phyloP scores from a whole-genome alignment of 2,888 invertebrate species.

The Strigamia maritima region DNA sequence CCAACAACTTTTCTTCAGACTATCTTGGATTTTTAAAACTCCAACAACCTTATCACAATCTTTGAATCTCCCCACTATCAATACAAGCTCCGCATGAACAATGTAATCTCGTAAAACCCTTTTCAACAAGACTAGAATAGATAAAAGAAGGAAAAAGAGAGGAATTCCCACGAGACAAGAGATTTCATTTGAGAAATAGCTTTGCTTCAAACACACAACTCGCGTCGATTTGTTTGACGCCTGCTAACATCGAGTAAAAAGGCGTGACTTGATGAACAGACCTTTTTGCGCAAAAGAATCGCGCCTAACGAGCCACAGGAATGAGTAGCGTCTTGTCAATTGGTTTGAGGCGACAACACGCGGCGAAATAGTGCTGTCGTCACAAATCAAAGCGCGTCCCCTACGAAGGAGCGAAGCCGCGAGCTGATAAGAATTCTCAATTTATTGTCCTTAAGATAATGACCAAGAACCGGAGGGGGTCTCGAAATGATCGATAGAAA shows the following conservation, averaged over 20 bases:
- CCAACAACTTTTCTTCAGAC: not conserved
- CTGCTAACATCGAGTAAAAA: not conserved
- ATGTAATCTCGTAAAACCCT: not conserved
- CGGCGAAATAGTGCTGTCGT: not conserved
- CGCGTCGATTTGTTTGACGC: not conserved
- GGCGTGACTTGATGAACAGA: not conserved
- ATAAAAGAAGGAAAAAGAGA: not conserved
- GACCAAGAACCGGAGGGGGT: not conserved
- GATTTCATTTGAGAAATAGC: slow-evolving; percentile 4
- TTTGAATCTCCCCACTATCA: not conserved
- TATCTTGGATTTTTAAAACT: not conserved
- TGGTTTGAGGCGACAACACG: not conserved
- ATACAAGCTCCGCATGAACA: not conserved
- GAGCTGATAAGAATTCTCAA: not conserved
- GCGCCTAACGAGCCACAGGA: not conserved
- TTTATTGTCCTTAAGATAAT: not conserved
- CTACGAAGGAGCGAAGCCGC: not conserved
- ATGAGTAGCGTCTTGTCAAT: not conserved
- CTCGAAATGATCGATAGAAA: not conserved
- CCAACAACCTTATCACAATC: not conserved
- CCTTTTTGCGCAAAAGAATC: not conserved
- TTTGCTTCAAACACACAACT: not conserved
- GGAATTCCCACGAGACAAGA: not conserved
- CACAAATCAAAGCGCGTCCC: not conserved
- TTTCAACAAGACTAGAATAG: not conserved